A percentile compares a stretch with the other conserved stretches of the same genome.
These are phyloP conservation scores for Babylonia areolata DNA, from an alignment of 1,140 invertebrate species.

Conservation along the genomic window DNA sequence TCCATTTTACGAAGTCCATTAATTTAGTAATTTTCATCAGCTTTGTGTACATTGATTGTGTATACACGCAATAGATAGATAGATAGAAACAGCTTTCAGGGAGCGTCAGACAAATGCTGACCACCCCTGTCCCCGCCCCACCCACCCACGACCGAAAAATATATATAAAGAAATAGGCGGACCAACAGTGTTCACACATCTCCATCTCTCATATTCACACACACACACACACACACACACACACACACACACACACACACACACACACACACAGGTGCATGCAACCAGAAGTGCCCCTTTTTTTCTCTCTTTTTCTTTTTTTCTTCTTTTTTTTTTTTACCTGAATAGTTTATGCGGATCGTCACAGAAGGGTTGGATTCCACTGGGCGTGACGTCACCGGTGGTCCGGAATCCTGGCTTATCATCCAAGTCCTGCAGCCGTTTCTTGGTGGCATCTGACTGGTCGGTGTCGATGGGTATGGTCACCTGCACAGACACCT, in stretches of 20 bases:
- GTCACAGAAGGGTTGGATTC: neutral
- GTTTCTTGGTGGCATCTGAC: neutral
- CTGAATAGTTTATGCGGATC: slow-evolving; percentile 6
- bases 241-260: slow-evolving; percentile 33
- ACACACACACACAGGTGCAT: slow-evolving; percentile 24
- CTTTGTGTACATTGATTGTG: no score
- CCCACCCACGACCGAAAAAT: no score
- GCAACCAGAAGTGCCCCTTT: neutral
- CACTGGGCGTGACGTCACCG: slow-evolving; percentile 1
- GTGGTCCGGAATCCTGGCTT: slow-evolving; percentile 8
- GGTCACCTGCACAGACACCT: neutral
- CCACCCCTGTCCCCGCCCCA: no score
- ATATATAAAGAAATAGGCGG: no score
- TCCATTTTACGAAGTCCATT: no score
- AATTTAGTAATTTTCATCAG: no score
- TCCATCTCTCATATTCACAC: neutral
- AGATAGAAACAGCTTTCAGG: no score
- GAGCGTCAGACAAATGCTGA: no score
- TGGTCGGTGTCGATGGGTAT: slow-evolving; percentile 24
- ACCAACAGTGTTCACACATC: no score
- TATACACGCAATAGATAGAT: no score
- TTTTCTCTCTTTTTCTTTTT: neutral
- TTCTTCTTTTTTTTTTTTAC: neutral
- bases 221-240: neutral
- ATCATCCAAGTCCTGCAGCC: neutral